Evolutionary conservation across 2,888 invertebrate genomes (phyloP).

Genomic region (Meganola albula): DNA sequence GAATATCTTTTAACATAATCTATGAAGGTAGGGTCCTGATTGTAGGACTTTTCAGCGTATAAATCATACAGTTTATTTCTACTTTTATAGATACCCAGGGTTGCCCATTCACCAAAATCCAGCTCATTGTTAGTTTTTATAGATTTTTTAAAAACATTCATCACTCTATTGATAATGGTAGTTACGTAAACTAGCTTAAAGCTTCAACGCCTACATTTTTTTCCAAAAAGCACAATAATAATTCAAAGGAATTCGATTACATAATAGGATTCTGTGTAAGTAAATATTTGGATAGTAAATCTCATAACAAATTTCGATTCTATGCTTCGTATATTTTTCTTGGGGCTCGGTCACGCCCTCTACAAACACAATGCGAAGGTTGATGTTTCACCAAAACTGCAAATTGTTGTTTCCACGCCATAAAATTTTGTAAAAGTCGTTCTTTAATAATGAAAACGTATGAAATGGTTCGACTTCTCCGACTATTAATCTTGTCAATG

Average conservation of each 20-base stretch:
- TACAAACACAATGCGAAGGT: conserved; percentile 45
- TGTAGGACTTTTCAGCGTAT: too few relatives aligned
- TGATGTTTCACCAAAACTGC: conserved; percentile 53
- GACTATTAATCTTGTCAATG: conserved; percentile 66
- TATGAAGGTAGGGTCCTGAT: too few relatives aligned
- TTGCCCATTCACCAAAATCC: too few relatives aligned
- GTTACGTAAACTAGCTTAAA: conserved; percentile 5
- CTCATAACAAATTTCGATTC: conserved; percentile 59
- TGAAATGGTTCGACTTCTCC: conserved; percentile 36
- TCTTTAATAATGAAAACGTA: conserved; percentile 40
- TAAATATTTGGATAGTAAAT: conserved; percentile 71
- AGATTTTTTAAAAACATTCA: too few relatives aligned
- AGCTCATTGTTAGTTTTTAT: too few relatives aligned
- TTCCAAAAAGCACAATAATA: conserved; percentile 5
- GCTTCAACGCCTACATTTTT: conserved; percentile 20
- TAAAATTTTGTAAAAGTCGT: conserved; percentile 62
- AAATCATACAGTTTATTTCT: too few relatives aligned
- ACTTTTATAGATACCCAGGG: too few relatives aligned
- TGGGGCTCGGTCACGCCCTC: conserved; percentile 68
- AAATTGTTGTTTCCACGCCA: conserved; percentile 74
- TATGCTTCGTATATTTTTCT: conserved; percentile 27
- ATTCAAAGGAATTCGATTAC: conserved; percentile 24
- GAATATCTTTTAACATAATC: too few relatives aligned
- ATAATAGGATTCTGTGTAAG: conserved; percentile 54
- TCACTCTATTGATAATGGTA: background rate